Conservation (phyloP, 1,140 invertebrate genomes). For the Pseudobourletiella spinata region DNA sequence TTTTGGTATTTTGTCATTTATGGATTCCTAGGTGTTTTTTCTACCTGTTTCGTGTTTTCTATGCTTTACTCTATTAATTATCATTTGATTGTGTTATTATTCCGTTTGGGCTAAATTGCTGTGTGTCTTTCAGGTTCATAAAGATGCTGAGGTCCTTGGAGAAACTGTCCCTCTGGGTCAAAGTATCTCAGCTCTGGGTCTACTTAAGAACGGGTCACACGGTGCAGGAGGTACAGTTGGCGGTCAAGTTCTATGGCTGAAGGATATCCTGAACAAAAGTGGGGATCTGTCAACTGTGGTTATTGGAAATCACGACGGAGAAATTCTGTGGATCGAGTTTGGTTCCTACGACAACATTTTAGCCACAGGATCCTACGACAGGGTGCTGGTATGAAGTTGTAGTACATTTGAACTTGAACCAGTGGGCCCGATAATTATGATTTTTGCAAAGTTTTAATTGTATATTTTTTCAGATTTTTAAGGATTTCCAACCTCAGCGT, state of each 20-base stretch:
- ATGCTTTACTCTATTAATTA: too few species aligned
- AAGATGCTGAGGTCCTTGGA: constrained; percentile 15
- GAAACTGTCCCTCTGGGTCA: constrained; percentile 6
- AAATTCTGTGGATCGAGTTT: constrained; percentile 8
- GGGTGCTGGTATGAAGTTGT: neutral
- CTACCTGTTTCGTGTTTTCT: too few species aligned
- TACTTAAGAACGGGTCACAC: constrained; percentile 5
- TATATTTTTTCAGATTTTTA: too few species aligned
- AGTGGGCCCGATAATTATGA: too few species aligned
- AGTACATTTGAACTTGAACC: too few species aligned
- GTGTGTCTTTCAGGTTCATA: constrained; percentile 20
- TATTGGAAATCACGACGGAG: constrained; percentile 3
- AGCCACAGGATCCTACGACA: neutral
- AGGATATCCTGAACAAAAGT: neutral
- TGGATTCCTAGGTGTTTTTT: too few species aligned
- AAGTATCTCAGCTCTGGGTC: constrained; percentile 7
- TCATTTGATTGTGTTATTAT: too few species aligned
- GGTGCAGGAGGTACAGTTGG: constrained; percentile 10
- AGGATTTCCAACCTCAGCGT: too few species aligned
- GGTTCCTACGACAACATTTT: constrained; percentile 4
- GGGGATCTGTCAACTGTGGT: neutral
- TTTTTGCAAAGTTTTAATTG: too few species aligned
- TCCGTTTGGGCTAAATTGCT: too few species aligned
- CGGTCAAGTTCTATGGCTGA: constrained; percentile 12
- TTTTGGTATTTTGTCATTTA: too few species aligned